Evolutionary conservation across 2,113 vertebrate species (phyloP).

Genomic region (Paramisgurnus dabryanus): DNA sequence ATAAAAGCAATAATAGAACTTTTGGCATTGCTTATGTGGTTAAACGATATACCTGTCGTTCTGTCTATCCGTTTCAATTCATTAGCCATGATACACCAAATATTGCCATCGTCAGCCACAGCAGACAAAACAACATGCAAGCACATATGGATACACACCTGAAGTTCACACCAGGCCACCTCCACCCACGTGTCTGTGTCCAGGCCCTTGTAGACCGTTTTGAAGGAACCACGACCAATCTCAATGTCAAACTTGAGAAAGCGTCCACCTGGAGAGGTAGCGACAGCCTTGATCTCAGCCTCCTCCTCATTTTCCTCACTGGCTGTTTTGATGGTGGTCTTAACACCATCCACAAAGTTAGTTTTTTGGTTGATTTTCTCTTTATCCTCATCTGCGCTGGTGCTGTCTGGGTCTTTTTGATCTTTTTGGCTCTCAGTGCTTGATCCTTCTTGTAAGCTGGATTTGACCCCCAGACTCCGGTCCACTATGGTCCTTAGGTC

Average conservation of each 20-base stretch:
- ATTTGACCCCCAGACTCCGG: constrained; percentile 65
- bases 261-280: constrained; percentile 91
- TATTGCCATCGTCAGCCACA: too few species aligned
- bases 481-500: constrained; percentile 70
- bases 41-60: too few species aligned
- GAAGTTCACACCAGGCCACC: constrained; percentile 97
- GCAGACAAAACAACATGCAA: too few species aligned
- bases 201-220: constrained; percentile 96
- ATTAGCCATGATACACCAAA: too few species aligned
- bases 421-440: constrained; percentile 63
- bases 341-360: constrained; percentile 60
- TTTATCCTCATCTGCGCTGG: constrained; percentile 61
- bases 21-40: too few species aligned
- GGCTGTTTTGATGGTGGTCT: constrained; percentile 71
- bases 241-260: constrained; percentile 99
- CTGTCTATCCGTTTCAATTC: too few species aligned
- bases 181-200: constrained; percentile 98
- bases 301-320: constrained; percentile 90
- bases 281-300: constrained; percentile 94
- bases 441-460: constrained; percentile 61
- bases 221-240: constrained; percentile 95
- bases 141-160: constrained; percentile 77
- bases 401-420: constrained; percentile 62
- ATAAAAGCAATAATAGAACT: too few species aligned
- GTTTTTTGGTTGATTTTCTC: constrained; percentile 53